Base-by-base conservation (phyloP, 2,797 vertebrate genomes). In the Iguana delicatissima region DNA sequence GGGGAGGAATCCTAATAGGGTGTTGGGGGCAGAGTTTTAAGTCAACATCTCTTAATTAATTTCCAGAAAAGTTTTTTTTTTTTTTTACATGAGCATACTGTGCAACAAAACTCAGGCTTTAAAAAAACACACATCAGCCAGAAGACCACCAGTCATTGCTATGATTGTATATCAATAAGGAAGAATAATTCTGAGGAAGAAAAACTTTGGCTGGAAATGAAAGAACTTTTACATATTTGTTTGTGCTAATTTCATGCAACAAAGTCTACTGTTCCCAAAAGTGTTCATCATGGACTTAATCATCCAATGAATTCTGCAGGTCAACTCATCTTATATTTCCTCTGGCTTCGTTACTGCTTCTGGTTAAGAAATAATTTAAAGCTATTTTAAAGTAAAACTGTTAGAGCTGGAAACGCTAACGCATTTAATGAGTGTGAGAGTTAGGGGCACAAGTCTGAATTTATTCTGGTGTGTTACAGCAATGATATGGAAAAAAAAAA, bases 21-120 rank as follows among this genome's bases (percentile, higher is more conserved):
- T 73, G 38, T 55, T 64, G 76, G 86, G 81, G 67, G 1, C 87
- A 95, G 93, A 96, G 89, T 97, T 97, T 93, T 88, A 94, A 96
- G 97, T 96, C 95, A 96, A 94, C 93, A 96, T 95, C 89, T 96
- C 96, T 97, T 97, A 97, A 97, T 98, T 98, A 97, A 97, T 97
- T 97, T 97, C 85, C 85, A 92, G 67, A 94, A 95, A 76, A 94
- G 83, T 92, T 38, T 52, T 73, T 50, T 82, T 92, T 38, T 52
- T 73, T 50, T 82, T 67, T 8, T 94, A 96, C 96, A 10, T 88
- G 89, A 57, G 89, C 81, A 87, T 87, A 94, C 80, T 88, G 4
- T 92, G 82, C 64, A 88, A 91, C 50, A 92, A 93, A 92, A 94
- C 14, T 89, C 38, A 90, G 10, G 90, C 92, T 93, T 72, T 55